Evolutionary conservation across 1,140 invertebrate species (phyloP).

Genomic region (Cecropterus lyciades): DNA sequence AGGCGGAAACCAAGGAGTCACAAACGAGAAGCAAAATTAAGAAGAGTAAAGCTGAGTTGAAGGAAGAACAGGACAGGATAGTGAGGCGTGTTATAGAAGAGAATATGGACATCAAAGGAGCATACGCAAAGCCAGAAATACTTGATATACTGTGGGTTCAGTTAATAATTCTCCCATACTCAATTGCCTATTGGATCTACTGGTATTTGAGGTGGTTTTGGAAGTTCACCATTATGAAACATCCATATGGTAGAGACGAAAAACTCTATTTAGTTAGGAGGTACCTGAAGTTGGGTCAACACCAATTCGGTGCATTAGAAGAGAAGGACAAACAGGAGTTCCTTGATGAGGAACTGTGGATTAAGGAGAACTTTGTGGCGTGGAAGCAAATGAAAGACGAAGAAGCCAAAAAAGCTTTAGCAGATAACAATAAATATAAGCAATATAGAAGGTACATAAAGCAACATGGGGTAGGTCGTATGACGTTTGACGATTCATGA

Average conservation of each 20-base stretch:
- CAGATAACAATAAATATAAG: constrained; percentile 91
- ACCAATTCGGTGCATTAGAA: constrained; percentile 89
- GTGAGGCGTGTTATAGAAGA: constrained; percentile 93
- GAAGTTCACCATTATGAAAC: constrained; percentile 90
- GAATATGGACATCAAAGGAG: constrained; percentile 96
- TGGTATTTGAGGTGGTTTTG: constrained; percentile 93
- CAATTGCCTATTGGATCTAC: constrained; percentile 86
- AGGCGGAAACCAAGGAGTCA: constrained; percentile 87
- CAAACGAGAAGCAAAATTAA: constrained; percentile 82
- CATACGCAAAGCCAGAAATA: constrained; percentile 92
- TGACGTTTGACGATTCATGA: constrained; percentile 92
- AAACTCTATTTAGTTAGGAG: constrained; percentile 93
- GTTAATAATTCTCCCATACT: constrained; percentile 91
- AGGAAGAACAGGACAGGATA: constrained; percentile 90
- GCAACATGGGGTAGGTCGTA: constrained; percentile 90
- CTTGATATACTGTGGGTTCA: constrained; percentile 93
- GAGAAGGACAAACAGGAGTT: constrained; percentile 91
- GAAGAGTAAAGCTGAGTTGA: constrained; percentile 89
- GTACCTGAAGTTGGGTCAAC: constrained; percentile 88
- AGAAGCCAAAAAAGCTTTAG: constrained; percentile 91
- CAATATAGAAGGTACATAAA: constrained; percentile 92
- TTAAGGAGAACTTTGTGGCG: constrained; percentile 89
- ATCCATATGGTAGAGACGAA: constrained; percentile 92
- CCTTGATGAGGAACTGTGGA: constrained; percentile 92
- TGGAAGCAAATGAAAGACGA: constrained; percentile 94